These are phyloP conservation scores for Scyliorhinus canicula DNA, from an alignment of 2,797 vertebrate species.

Conservation along the genomic window DNA sequence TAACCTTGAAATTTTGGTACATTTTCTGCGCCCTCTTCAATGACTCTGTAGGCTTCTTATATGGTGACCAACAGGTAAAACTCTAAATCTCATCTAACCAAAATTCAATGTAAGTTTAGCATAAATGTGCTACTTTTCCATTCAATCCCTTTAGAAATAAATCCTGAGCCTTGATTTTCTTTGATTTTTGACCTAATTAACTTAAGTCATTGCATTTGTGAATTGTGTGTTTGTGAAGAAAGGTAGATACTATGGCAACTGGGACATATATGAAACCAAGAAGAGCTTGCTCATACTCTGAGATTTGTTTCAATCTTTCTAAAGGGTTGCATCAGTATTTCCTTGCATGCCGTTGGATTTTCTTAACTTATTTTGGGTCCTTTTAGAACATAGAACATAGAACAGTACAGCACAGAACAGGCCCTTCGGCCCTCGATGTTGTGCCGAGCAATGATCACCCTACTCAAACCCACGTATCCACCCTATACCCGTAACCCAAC, in stretches of 20 bases:
- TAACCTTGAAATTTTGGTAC: background rate
- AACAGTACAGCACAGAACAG: no score
- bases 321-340: background rate
- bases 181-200: background rate
- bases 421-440: no score
- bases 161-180: background rate
- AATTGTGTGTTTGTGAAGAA: background rate
- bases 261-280: background rate
- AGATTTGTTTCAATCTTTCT: background rate
- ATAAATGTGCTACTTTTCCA: background rate
- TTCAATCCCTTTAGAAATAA: background rate
- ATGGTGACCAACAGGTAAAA: no score
- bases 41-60: no score
- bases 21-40: background rate
- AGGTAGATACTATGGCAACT: background rate
- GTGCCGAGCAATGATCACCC: no score
- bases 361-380: background rate
- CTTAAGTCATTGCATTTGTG: background rate
- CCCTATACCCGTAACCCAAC: no score
- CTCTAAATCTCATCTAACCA: background rate
- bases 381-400: no score
- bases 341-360: background rate
- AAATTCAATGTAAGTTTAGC: background rate
- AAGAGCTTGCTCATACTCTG: background rate
- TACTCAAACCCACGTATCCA: no score